phyloP scores from a whole-genome alignment of 2,113 vertebrate species.

The Amazona vittata region DNA sequence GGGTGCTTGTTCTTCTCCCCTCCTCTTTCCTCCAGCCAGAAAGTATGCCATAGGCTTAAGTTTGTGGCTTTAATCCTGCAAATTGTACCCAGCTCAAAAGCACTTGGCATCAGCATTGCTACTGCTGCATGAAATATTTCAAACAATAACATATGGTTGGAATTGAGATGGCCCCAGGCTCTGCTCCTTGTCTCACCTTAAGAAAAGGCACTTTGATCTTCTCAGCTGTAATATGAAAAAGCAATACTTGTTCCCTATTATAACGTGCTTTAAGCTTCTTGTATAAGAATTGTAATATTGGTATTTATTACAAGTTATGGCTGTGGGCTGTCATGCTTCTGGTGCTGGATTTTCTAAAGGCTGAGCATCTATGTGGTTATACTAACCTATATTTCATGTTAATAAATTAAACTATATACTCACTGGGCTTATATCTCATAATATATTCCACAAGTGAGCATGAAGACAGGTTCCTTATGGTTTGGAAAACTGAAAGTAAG shows the following conservation, averaged over 20 bases:
- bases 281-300: not conserved
- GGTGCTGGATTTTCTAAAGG: not conserved
- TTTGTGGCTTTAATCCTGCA: not conserved
- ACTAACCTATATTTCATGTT: not conserved
- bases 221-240: not conserved
- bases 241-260: not conserved
- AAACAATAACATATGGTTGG: not conserved
- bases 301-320: not conserved
- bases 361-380: not conserved
- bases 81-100: not conserved
- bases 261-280: not conserved
- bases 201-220: not conserved
- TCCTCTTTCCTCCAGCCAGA: not conserved
- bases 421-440: not conserved
- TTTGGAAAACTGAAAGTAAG: not conserved
- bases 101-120: not conserved
- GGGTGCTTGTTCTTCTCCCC: not conserved
- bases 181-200: not conserved
- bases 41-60: not conserved
- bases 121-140: not conserved
- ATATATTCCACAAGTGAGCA: not conserved
- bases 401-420: not conserved
- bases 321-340: not conserved
- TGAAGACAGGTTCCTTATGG: not conserved
- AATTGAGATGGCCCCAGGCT: not conserved